Percentiles rank a stretch among this genome's conserved stretches.
phyloP scores from a whole-genome alignment of 2,797 vertebrate genomes.

The Selene dorsalis region DNA sequence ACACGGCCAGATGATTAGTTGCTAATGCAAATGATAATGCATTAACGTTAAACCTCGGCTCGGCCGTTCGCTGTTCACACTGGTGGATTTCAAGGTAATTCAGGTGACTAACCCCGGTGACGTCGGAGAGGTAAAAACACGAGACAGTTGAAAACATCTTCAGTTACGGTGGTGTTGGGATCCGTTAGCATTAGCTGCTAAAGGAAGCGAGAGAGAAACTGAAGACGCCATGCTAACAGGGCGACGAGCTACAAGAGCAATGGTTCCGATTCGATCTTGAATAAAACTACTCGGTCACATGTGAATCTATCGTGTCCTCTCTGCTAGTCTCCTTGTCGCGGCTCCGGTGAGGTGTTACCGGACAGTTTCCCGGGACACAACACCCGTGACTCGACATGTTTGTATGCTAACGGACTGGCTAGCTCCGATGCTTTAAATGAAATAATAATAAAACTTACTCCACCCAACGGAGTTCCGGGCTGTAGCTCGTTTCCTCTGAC shows the following conservation, averaged over 20 bases:
- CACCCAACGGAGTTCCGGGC: slow-evolving; percentile 8
- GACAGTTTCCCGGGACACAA: not conserved
- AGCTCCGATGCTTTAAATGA: not conserved
- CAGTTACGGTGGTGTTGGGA: not conserved
- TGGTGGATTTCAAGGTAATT: not conserved
- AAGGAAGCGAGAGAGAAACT: not conserved
- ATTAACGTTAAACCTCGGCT: not conserved
- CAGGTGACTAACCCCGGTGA: not conserved
- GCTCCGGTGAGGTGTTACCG: not conserved
- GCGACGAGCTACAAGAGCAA: not conserved
- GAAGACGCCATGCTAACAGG: not conserved
- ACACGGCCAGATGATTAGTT: no score
- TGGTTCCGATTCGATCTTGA: rapidly evolving
- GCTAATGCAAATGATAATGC: not conserved
- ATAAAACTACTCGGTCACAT: not conserved
- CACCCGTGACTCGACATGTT: slow-evolving; percentile 74
- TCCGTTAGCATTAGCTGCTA: slow-evolving; percentile 7
- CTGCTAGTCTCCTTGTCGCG: not conserved
- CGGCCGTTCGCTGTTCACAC: no score
- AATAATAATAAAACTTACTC: slow-evolving; percentile 30
- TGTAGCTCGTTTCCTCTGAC: not conserved
- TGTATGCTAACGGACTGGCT: slow-evolving; percentile 47
- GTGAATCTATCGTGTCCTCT: not conserved
- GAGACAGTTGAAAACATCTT: not conserved
- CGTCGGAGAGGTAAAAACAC: not conserved